Conservation (phyloP, 2,888 invertebrate species). For the Neoitamus cyanurus region DNA sequence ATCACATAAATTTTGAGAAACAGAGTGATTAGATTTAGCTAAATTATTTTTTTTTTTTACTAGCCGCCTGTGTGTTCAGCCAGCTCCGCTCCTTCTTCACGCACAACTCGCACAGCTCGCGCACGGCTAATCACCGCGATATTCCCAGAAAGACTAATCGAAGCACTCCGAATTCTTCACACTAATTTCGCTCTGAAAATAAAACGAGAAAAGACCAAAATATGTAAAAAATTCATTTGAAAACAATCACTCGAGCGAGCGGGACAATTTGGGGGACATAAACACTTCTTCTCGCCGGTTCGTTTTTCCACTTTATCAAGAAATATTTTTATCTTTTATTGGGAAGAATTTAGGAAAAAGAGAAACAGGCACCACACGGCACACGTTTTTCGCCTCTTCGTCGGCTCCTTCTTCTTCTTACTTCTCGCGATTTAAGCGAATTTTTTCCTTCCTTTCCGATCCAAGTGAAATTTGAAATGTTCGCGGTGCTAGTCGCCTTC, state of each 20-base stretch:
- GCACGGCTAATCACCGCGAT: not conserved
- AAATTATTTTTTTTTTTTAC: not conserved
- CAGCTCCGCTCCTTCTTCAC: not conserved
- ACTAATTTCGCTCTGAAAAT: not conserved
- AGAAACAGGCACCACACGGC: not conserved
- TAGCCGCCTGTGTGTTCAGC: not conserved
- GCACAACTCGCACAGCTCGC: not conserved
- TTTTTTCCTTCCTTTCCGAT: not conserved
- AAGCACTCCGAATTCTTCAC: not conserved
- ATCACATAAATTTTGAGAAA: not conserved
- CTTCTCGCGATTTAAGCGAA: not conserved
- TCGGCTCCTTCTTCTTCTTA: not conserved
- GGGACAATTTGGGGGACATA: not conserved
- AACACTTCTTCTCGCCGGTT: not conserved
- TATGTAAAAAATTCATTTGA: not conserved
- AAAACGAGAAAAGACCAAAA: not conserved
- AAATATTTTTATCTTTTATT: slow-evolving; percentile 1
- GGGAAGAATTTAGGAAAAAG: not conserved
- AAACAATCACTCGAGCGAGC: not conserved
- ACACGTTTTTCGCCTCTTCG: not conserved
- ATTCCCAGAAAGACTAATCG: not conserved
- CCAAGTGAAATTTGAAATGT: not conserved
- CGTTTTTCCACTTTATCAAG: not conserved
- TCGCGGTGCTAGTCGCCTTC: not conserved
- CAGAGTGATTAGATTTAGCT: slow-evolving; percentile 4